Evolutionary conservation across 2,888 invertebrate species (phyloP).

Genomic region (Yponomeuta plumbellus): DNA sequence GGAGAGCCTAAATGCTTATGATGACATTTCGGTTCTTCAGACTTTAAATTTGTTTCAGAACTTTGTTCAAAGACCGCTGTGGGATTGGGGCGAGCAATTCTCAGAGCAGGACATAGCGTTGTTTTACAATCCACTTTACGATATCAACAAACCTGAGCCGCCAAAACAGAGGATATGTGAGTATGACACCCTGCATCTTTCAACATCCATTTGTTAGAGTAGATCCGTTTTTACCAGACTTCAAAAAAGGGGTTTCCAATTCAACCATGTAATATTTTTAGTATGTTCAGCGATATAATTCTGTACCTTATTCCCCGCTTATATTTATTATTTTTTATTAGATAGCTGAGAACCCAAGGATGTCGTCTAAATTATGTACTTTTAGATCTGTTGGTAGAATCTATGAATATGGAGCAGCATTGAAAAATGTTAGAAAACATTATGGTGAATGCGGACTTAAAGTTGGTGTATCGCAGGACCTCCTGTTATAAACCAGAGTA

Average conservation of each 20-base stretch:
- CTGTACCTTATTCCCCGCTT: background rate
- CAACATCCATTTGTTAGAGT: background rate
- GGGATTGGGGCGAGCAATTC: slow-evolving; percentile 95
- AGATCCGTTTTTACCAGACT: too few species aligned
- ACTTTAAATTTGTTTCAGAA: slow-evolving; percentile 36
- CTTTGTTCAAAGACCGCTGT: slow-evolving; percentile 84
- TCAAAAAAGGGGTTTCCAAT: too few species aligned
- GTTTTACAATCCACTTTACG: slow-evolving; percentile 90
- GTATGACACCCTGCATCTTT: slow-evolving; percentile 26
- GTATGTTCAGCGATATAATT: too few species aligned
- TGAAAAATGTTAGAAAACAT: background rate
- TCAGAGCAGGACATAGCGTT: slow-evolving; percentile 86
- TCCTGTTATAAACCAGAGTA: too few species aligned
- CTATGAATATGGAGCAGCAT: background rate
- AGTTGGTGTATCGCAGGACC: too few species aligned
- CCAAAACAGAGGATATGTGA: slow-evolving; percentile 49
- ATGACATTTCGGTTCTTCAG: background rate
- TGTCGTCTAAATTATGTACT: too few species aligned
- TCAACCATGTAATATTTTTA: too few species aligned
- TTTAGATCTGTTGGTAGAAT: too few species aligned
- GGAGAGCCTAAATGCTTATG: background rate
- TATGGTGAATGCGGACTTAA: background rate
- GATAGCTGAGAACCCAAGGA: too few species aligned
- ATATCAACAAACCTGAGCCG: slow-evolving; percentile 25
- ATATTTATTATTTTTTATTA: too few species aligned